phyloP scores from a whole-genome alignment of 2,797 vertebrate species.

The Ceyx erithaca region DNA sequence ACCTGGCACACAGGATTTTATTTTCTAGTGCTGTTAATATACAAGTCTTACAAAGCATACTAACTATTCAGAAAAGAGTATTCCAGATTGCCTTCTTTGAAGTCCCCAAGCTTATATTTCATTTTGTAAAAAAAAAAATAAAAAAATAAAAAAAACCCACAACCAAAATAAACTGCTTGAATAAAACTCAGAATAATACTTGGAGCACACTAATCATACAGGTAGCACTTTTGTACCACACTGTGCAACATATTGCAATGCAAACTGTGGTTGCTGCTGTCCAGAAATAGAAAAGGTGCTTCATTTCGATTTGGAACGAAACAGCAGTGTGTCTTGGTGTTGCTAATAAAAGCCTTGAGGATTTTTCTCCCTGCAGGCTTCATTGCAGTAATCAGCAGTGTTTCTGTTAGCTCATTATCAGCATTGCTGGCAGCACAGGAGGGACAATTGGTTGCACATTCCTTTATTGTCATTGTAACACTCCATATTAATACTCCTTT shows the following conservation, averaged over 20 bases:
- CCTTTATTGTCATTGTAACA: slow-evolving; percentile 38
- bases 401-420: slow-evolving; percentile 71
- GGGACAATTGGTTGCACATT: slow-evolving; percentile 50
- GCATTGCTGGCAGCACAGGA: neutral
- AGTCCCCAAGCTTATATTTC: neutral
- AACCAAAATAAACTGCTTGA: neutral
- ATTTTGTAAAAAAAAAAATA: neutral
- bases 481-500: slow-evolving; percentile 10
- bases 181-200: neutral
- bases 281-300: slow-evolving; percentile 60
- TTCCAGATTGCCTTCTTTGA: neutral
- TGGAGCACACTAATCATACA: neutral
- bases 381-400: slow-evolving; percentile 3
- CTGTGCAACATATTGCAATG: neutral
- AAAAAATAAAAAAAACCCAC: no score
- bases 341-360: slow-evolving; percentile 47
- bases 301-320: slow-evolving; percentile 59
- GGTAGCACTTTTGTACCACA: neutral
- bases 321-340: neutral
- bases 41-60: neutral
- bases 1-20: neutral
- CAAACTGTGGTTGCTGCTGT: neutral
- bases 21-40: neutral
- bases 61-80: neutral
- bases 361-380: slow-evolving; percentile 40